Base-by-base conservation (phyloP, 2,797 vertebrate genomes). In the Chaunax sp. region DNA sequence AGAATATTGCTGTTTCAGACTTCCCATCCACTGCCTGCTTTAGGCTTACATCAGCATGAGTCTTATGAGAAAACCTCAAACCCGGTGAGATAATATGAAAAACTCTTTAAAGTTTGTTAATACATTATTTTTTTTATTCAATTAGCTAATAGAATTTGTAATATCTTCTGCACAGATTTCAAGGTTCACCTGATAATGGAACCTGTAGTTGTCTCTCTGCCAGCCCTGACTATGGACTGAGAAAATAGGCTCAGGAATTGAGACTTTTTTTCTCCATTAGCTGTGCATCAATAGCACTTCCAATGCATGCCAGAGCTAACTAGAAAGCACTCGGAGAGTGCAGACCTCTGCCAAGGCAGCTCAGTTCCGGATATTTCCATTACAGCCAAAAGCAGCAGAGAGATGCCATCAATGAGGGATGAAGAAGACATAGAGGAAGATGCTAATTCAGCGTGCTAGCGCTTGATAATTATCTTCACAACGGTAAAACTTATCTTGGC, bases 221-320 rank as follows among this genome's bases (percentile, higher is more conserved):
- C 65, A 67, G 45, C 43, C 43, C 14, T 63, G 37, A 16, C 38
- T 62, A 35, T 58, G 59, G n/a, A 64, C 44, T 28, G 44, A 54
- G 28, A 56, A 75, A 76, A 72, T 4, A 53, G 37, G 33, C 64
- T 55, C 49, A 68, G 54, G 52, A 77, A 69, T 64, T 64, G 23
- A 75, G 49, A 58, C 51, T 76, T 69, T 81, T 84, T 86, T 77
- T 79, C 77, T 81, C 71, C 67, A 82, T 89, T 86, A 78, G 63
- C 55, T 59, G 41, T 75, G 69, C 75, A 78, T 87, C 72, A 77
- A 69, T 78, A 82, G 67, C 73, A 69, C 38, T 82, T 84, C 61
- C 64, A 80, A 43, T 77, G 59, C 71, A 73, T 64, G 80, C 78
- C 86, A 81, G 65, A 79, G 72, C 75, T 82, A 88, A 86, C 78